Percentiles rank a stretch among this genome's conserved stretches.
Conservation (phyloP, 2,888 invertebrate species). For the Unio delphinus region DNA sequence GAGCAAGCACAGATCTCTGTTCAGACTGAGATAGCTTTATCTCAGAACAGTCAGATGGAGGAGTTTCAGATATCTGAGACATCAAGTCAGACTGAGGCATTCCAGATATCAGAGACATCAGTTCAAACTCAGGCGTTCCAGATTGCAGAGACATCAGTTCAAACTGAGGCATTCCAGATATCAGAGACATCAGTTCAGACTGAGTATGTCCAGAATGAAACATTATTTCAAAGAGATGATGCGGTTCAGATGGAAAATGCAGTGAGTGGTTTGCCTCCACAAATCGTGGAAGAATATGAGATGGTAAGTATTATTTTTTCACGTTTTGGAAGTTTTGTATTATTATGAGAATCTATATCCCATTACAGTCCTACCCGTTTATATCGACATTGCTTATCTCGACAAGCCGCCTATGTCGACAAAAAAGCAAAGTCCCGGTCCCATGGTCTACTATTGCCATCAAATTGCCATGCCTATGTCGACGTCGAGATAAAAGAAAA, state of each 20-base stretch:
- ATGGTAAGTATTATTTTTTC: too few species aligned
- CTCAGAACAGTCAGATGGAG: background rate
- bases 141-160: constrained; percentile 17
- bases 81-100: background rate
- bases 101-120: constrained; percentile 2
- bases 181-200: background rate
- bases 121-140: constrained; percentile 32
- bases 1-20: constrained; percentile 2
- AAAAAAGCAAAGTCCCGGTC: too few species aligned
- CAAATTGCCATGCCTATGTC: too few species aligned
- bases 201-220: constrained; percentile 8
- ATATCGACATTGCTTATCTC: too few species aligned
- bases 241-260: background rate
- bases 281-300: too few species aligned
- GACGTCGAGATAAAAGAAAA: too few species aligned
- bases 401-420: too few species aligned
- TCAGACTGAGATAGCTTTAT: constrained; percentile 4
- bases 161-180: constrained; percentile 21
- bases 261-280: too few species aligned
- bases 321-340: too few species aligned
- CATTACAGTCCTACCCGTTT: too few species aligned
- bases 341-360: too few species aligned
- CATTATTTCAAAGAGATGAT: constrained; percentile 18
- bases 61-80: background rate
- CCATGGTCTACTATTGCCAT: too few species aligned